phyloP scores from a whole-genome alignment of 2,113 vertebrate species.

The Xiphorhynchus elegans region DNA sequence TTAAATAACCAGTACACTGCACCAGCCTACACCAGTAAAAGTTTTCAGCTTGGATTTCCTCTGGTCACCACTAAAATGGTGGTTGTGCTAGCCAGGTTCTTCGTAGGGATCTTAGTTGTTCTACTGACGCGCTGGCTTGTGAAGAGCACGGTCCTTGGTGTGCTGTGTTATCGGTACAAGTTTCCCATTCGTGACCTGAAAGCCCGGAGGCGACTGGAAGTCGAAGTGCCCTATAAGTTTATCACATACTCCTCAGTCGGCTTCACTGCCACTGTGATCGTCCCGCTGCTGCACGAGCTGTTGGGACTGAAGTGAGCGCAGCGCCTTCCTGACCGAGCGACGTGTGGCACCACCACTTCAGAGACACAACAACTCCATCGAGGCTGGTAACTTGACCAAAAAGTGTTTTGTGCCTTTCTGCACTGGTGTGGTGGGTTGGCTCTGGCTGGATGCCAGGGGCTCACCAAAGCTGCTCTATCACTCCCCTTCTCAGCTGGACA shows the following conservation, averaged over 20 bases:
- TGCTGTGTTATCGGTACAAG: slow-evolving; percentile 77
- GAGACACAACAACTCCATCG: accelerated
- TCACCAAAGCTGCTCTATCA: not conserved
- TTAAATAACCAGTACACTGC: slow-evolving; percentile 73
- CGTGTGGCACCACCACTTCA: not conserved
- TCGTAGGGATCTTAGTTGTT: slow-evolving; percentile 75
- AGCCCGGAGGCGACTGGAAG: slow-evolving; percentile 82
- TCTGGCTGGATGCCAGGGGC: not conserved
- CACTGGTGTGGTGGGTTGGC: not conserved
- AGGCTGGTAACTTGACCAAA: not conserved
- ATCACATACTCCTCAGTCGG: slow-evolving; percentile 86
- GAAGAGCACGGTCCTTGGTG: slow-evolving; percentile 75
- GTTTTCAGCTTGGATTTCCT: slow-evolving; percentile 51
- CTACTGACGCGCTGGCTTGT: slow-evolving; percentile 78
- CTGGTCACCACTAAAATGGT: not conserved
- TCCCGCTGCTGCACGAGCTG: slow-evolving; percentile 80
- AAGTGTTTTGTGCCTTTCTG: slow-evolving; percentile 35
- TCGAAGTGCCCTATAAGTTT: slow-evolving; percentile 94
- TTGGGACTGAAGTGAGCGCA: slow-evolving; percentile 81
- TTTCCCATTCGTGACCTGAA: slow-evolving; percentile 68
- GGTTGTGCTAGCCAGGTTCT: slow-evolving; percentile 64
- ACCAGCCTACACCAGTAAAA: not conserved
- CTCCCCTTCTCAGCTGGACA: not conserved
- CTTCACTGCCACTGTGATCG: slow-evolving; percentile 81
- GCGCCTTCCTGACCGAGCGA: not conserved